A percentile compares a stretch with the other conserved stretches of the same genome.
These are phyloP conservation scores for Kradibia gibbosae DNA, from an alignment of 1,140 invertebrate genomes.

Conservation along the genomic window DNA sequence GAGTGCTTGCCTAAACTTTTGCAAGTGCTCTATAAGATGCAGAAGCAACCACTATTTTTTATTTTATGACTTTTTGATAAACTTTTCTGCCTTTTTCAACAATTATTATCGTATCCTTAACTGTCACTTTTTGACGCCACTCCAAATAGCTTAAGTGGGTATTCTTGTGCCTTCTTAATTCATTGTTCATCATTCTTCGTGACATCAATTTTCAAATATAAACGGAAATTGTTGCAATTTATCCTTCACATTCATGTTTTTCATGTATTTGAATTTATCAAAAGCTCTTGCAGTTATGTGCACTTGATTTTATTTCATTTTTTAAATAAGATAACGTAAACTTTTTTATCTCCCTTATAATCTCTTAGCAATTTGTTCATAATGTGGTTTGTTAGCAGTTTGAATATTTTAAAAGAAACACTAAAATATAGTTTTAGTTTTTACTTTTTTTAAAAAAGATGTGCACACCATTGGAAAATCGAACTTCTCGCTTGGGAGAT, in stretches of 20 bases:
- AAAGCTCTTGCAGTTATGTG: not conserved
- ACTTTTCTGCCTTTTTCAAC: not conserved
- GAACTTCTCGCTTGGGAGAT: not conserved
- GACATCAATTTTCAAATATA: not conserved
- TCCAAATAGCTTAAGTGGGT: not conserved
- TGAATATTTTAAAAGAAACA: not conserved
- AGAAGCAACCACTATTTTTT: no score
- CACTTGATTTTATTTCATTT: not conserved
- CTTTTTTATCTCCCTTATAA: not conserved
- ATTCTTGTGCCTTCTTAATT: not conserved
- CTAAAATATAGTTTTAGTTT: not conserved
- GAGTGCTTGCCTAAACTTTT: no score
- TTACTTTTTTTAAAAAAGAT: not conserved
- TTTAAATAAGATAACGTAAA: not conserved
- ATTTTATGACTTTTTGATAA: no score
- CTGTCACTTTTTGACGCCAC: not conserved
- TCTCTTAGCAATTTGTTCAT: not conserved
- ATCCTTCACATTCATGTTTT: no score
- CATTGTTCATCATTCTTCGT: not conserved
- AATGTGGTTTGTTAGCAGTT: not conserved
- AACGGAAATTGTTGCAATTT: no score
- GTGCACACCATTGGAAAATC: not conserved
- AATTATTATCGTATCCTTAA: not conserved
- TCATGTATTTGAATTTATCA: not conserved
- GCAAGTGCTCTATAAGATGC: no score